Conservation (phyloP, 2,113 vertebrate species). For the Corythoichthys intestinalis region DNA sequence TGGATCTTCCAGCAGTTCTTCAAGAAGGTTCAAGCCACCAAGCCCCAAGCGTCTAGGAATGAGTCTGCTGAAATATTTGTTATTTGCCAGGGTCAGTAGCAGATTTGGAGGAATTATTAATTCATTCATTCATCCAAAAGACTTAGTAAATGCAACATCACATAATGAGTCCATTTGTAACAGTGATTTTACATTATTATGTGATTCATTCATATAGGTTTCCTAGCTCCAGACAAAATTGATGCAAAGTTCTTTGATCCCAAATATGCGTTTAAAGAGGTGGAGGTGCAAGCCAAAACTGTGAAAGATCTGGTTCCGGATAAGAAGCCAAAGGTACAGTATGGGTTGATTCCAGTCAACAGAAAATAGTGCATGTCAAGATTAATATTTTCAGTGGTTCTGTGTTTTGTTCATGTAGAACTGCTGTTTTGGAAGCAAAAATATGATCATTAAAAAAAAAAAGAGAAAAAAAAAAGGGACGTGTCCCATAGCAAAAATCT, state of each 20-base stretch:
- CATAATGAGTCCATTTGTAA: not conserved
- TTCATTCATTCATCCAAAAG: not conserved
- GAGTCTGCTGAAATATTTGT: slow-evolving; percentile 98
- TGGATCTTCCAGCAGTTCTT: slow-evolving; percentile 99
- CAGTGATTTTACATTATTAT: no score
- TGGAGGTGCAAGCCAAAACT: slow-evolving; percentile 87
- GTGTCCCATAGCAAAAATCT: no score
- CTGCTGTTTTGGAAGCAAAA: not conserved
- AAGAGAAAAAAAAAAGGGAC: no score
- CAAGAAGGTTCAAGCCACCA: slow-evolving; percentile 90
- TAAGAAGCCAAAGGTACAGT: slow-evolving; percentile 86
- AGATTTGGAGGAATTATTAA: not conserved
- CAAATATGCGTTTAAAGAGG: slow-evolving; percentile 94
- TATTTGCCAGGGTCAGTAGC: slow-evolving; percentile 86
- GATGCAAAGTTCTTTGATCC: slow-evolving; percentile 95
- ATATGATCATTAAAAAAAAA: not conserved
- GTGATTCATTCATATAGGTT: slow-evolving; percentile 70
- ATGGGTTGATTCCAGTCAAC: not conserved
- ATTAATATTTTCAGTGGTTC: not conserved
- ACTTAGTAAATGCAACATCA: not conserved
- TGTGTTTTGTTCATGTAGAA: not conserved
- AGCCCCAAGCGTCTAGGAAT: slow-evolving; percentile 92
- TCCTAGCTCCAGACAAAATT: slow-evolving; percentile 90
- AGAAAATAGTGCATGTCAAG: not conserved
- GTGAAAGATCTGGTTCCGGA: slow-evolving; percentile 82